A percentile compares a stretch with the other conserved stretches of the same genome.
Conservation (phyloP, 2,113 vertebrate genomes). For the Pedionomus torquatus region DNA sequence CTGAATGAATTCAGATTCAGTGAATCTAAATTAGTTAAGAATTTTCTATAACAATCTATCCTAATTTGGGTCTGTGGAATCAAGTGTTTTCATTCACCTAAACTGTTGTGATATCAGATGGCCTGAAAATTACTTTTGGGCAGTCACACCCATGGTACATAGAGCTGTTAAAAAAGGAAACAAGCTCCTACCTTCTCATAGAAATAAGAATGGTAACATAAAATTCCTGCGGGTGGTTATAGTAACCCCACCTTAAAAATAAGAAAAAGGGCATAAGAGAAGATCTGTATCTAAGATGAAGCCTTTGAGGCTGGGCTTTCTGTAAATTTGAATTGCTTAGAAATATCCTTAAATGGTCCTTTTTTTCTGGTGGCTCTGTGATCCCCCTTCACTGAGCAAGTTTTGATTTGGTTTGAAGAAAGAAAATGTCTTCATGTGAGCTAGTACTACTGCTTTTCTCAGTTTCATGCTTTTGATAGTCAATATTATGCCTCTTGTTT, state of each 20-base stretch:
- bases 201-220: neutral
- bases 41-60: neutral
- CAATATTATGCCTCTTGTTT: neutral
- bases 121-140: neutral
- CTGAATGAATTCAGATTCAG: neutral
- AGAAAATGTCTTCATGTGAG: neutral
- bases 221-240: neutral
- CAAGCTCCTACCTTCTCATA: neutral
- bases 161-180: neutral
- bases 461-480: neutral
- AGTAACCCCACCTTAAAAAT: neutral
- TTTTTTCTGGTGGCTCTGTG: neutral
- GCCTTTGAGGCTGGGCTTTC: neutral
- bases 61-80: neutral
- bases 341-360: neutral
- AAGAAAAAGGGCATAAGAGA: neutral
- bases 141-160: neutral
- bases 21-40: neutral
- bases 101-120: neutral
- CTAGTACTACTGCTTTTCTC: neutral
- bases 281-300: neutral
- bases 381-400: neutral
- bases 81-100: neutral
- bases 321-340: neutral
- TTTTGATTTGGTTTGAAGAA: neutral